Base-by-base conservation (phyloP, 2,888 invertebrate species). In the Hypercompe scribonia region DNA sequence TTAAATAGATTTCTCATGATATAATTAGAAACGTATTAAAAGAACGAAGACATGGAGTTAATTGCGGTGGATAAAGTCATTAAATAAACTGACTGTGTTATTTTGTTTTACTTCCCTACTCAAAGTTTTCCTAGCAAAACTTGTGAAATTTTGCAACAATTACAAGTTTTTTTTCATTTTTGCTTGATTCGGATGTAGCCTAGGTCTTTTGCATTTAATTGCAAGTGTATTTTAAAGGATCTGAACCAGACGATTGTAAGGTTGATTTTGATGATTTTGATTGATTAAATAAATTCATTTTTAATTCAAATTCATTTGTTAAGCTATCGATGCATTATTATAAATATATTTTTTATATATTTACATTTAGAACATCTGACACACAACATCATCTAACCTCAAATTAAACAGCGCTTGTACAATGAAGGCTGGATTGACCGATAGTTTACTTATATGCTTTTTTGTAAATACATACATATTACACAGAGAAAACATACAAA, bases 11-110 rank as follows among this genome's bases (percentile, higher is more conserved):
- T 92, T 93, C 93, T 91, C 92, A 92, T 87, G 89, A 89, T 87
- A 89, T 91, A 91, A 91, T 92, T 90, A 89, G 85, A 87, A 78
- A 76, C 80, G 82, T 90, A 92, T 90, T 91, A 91, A 92, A 90
- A 90, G 46, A 91, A 89, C 80, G 81, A 84, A 82, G 80, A 81
- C 81, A 84, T 83, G 80, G 79, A 78, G 84, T 86, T 92, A 90
- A 88, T 88, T 87, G 78, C 81, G 72, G 42, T 73, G 75, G 83
- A 86, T 87, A 78, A 77, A 87, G 88, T 70, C 81, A 84, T 85
- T 86, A 81, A 81, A 81, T 82, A 81, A 84, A 82, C 81, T 80
- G 76, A 81, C 80, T 75, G 81, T 54, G 39, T 75, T 81, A 74
- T 83, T 83, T 75, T 80, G 79, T 82, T 68, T 76, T 70, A 79